Evolutionary conservation across 2,113 vertebrate genomes (phyloP).

Genomic region (Pedionomus torquatus): DNA sequence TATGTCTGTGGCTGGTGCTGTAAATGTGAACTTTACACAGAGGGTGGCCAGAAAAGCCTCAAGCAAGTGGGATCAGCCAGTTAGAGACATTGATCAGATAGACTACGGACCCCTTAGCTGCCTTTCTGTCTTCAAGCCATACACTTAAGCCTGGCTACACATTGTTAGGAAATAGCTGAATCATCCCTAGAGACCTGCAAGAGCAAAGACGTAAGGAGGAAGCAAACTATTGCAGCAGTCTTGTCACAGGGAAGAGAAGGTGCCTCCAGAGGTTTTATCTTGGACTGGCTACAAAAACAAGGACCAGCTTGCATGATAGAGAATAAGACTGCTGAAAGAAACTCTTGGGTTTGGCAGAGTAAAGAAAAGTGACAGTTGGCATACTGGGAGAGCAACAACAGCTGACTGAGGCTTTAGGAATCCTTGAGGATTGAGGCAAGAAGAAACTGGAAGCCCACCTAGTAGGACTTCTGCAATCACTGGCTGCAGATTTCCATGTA

Average conservation of each 20-base stretch:
- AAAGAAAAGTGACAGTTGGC: not conserved
- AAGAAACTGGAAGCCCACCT: not conserved
- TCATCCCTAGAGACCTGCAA: not conserved
- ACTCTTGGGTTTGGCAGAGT: not conserved
- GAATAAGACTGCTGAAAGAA: not conserved
- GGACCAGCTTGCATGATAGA: not conserved
- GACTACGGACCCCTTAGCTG: not conserved
- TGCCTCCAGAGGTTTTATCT: not conserved
- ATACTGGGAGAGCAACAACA: not conserved
- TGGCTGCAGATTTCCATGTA: not conserved
- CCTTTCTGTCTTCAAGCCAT: not conserved
- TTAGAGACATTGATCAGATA: not conserved
- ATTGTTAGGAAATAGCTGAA: not conserved
- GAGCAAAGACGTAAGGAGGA: not conserved
- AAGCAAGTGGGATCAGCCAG: not conserved
- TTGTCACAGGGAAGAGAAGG: not conserved
- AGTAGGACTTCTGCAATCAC: not conserved
- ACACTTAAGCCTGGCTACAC: not conserved
- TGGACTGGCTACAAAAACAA: not conserved
- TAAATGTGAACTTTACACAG: not conserved
- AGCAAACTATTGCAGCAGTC: not conserved
- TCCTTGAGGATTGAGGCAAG: not conserved
- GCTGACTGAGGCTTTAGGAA: not conserved
- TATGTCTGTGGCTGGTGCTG: not conserved
- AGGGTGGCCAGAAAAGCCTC: not conserved